phyloP scores from a whole-genome alignment of 30 jellyfish, hydroid and myxozoan genomes.

The Nemopilema nomurai region DNA sequence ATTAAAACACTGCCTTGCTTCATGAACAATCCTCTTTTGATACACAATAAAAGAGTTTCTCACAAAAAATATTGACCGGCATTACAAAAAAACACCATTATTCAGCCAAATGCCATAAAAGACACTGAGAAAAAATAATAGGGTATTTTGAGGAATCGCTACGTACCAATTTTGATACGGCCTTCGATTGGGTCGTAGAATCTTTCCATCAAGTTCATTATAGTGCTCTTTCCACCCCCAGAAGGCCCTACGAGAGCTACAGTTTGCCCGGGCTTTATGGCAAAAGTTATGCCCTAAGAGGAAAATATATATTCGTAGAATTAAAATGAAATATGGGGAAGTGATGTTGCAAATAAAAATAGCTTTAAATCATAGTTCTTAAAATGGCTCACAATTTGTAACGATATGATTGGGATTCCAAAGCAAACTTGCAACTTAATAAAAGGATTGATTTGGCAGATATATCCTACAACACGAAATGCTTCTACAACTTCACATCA shows the following conservation, averaged over 20 bases:
- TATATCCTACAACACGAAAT: too few relatives aligned
- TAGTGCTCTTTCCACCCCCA: slow-evolving; percentile 97
- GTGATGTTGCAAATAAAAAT: background rate
- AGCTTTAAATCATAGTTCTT: too few relatives aligned
- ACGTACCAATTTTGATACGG: slow-evolving; percentile 74
- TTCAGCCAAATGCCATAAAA: background rate
- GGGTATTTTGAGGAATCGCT: background rate
- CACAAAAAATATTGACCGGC: background rate
- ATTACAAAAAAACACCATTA: background rate
- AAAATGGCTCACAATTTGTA: too few relatives aligned
- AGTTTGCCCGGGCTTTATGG: slow-evolving; percentile 94
- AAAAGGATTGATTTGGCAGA: too few relatives aligned
- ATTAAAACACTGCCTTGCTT: too few relatives aligned
- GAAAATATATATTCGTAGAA: background rate
- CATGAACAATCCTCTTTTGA: too few relatives aligned
- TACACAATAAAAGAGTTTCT: too few relatives aligned
- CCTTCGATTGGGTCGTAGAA: slow-evolving; percentile 93
- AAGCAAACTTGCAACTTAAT: too few relatives aligned
- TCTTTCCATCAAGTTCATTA: slow-evolving; percentile 82
- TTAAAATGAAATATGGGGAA: too few relatives aligned
- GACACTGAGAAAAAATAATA: background rate
- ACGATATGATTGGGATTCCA: too few relatives aligned
- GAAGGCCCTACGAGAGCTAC: slow-evolving; percentile 98
- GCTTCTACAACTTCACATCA: too few relatives aligned
- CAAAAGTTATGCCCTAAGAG: slow-evolving; percentile 70